phyloP scores from a whole-genome alignment of 2,888 invertebrate species.

The Deilephila elpenor region DNA sequence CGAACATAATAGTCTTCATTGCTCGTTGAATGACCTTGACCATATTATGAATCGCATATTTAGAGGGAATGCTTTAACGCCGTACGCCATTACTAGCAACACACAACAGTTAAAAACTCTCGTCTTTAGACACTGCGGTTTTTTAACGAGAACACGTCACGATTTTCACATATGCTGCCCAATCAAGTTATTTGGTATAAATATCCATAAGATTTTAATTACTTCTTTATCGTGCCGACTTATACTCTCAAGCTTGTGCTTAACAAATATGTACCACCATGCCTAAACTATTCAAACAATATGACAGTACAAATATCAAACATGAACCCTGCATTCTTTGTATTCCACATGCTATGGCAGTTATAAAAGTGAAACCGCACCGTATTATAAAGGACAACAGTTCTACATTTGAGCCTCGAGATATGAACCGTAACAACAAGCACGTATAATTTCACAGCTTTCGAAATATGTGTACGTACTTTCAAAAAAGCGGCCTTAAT shows the following conservation, averaged over 20 bases:
- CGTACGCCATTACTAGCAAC: too few species aligned
- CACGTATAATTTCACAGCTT: constrained; percentile 43
- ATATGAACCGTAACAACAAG: constrained; percentile 25
- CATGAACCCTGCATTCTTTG: neutral
- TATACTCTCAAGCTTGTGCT: too few species aligned
- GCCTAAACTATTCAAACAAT: neutral
- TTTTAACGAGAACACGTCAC: too few species aligned
- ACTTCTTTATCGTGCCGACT: too few species aligned
- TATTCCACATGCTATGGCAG: constrained; percentile 29
- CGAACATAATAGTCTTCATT: too few species aligned
- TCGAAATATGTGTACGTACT: constrained; percentile 27
- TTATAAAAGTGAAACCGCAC: constrained; percentile 32
- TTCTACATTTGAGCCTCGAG: constrained; percentile 19
- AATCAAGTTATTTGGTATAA: neutral
- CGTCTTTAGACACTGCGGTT: too few species aligned
- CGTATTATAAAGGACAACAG: constrained; percentile 29
- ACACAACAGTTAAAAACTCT: too few species aligned
- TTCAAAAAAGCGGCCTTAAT: constrained; percentile 11
- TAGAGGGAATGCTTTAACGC: too few species aligned
- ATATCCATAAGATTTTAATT: neutral
- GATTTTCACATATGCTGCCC: too few species aligned
- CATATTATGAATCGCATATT: too few species aligned
- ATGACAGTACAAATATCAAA: neutral
- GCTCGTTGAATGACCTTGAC: too few species aligned
- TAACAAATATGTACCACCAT: neutral